Evolutionary conservation across 2,888 invertebrate species (phyloP), one percentile per base, ranked within the genome.

Genomic region (Halictus ligatus): DNA sequence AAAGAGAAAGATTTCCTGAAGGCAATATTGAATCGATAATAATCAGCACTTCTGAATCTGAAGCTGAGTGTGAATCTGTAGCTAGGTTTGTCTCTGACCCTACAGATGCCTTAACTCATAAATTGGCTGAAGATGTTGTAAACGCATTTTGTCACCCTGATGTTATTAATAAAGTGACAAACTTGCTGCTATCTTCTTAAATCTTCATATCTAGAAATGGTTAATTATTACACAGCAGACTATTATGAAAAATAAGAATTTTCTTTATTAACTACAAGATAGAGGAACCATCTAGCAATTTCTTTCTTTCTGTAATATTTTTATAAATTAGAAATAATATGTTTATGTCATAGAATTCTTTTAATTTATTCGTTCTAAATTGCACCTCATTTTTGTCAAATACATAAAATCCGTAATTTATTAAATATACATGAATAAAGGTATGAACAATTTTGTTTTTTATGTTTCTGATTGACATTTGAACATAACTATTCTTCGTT

Each of bases 111-210:
- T 60, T 69, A 15, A 18, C 25, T 77, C 43, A 85, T 29, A 40
- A 81, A 72, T 79, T 90, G 43, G 75, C 96, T 89, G 89, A 93
- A 86, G 95, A 96, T 64, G 94, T 97, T 60, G 96, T 97, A 46
- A 97, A 97, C 94, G 96, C 97, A 48, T 96, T 97, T 90, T 97
- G 97, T 92, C 96, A 97, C 92, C 96, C 96, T 75, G 96, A 96
- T 88, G 96, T 97, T 72, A 96, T 97, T 89, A 95, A 94, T 84
- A 92, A 95, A 91, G 95, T 96, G 54, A 92, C 94, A 75, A 91
- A 95, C 84, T 94, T 95, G 78, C 77, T 90, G 46, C 35, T 88
- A 79, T 73, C 80, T 58, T 75, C 75, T 15, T 80, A 79, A 78
- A 78, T 74, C 5, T 48, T n/a, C 25, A 67, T 21, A 75, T 50